Percentiles rank a stretch among this genome's conserved stretches.
Evolutionary conservation across 2,888 invertebrate genomes (phyloP).

Genomic region (Marronus borbonicus): DNA sequence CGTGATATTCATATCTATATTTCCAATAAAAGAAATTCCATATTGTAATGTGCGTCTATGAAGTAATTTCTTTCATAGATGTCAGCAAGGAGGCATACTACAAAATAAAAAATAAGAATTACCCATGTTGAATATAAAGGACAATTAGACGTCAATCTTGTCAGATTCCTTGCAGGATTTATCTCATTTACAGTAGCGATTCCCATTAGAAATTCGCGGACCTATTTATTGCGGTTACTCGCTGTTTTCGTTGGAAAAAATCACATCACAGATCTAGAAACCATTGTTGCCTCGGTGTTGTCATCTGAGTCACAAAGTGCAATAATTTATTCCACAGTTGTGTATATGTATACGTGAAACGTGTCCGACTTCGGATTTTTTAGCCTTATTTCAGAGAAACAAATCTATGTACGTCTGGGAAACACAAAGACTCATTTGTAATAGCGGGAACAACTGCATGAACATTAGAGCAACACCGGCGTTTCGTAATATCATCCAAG

Average conservation of each 20-base stretch:
- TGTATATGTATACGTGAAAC: constrained; percentile 36
- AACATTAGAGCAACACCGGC: constrained; percentile 22
- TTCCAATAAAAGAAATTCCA: too few relatives aligned
- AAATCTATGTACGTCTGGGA: constrained; percentile 38
- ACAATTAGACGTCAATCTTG: too few relatives aligned
- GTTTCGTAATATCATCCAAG: constrained; percentile 31
- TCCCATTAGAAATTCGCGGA: not conserved
- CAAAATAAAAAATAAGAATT: too few relatives aligned
- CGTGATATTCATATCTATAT: too few relatives aligned
- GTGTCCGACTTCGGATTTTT: constrained; percentile 41
- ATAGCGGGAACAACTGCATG: constrained; percentile 34
- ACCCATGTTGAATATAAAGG: too few relatives aligned
- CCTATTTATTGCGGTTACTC: not conserved
- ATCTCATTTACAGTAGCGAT: not conserved
- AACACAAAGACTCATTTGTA: constrained; percentile 47
- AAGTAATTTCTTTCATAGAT: too few relatives aligned
- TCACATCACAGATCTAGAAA: constrained; percentile 20
- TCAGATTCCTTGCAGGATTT: not conserved
- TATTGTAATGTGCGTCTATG: too few relatives aligned
- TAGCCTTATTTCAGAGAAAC: constrained; percentile 37
- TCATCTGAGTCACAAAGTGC: constrained; percentile 45
- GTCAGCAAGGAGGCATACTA: too few relatives aligned
- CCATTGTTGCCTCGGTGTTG: constrained; percentile 40
- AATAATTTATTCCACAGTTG: constrained; percentile 37
- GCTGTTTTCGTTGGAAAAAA: constrained; percentile 16